Percentiles rank a stretch among this genome's conserved stretches.
Evolutionary conservation across 1,140 invertebrate species (phyloP).

Genomic region (Rhopalosiphum padi): DNA sequence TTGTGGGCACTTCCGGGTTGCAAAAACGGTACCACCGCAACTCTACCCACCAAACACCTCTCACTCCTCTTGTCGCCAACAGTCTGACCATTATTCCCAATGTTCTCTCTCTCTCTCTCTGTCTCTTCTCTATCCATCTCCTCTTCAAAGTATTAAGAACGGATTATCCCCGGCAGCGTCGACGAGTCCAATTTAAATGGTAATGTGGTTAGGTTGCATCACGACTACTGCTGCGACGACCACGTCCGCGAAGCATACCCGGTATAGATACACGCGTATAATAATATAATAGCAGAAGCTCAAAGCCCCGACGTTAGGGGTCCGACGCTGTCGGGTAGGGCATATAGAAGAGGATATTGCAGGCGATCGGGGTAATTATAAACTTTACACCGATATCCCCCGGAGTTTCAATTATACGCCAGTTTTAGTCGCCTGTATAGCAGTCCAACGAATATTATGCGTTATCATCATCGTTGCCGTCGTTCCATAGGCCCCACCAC

Average conservation of each 20-base stretch:
- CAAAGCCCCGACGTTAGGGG: background rate
- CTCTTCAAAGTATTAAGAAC: constrained; percentile 26
- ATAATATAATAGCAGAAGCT: background rate
- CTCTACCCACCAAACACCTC: background rate
- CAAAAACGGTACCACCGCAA: background rate
- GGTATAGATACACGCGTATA: background rate
- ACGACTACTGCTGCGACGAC: background rate
- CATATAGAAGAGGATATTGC: background rate
- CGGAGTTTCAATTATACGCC: constrained; percentile 50
- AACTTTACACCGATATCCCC: constrained; percentile 43
- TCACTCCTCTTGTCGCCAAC: background rate
- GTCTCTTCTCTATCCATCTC: background rate
- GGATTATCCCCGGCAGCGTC: constrained; percentile 21
- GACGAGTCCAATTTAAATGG: constrained; percentile 48
- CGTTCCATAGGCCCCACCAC: background rate
- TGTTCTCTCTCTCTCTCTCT: background rate
- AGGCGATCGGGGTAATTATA: constrained; percentile 39
- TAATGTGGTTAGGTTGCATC: constrained; percentile 8
- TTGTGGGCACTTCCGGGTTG: constrained; percentile 14
- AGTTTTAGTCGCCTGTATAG: background rate
- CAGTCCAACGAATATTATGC: background rate
- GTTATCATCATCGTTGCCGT: background rate
- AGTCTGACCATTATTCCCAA: background rate
- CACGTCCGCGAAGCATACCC: background rate
- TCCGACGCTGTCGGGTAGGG: background rate